These are phyloP conservation scores for Hecatera dysodea DNA, from an alignment of 2,888 invertebrate genomes.

Conservation along the genomic window DNA sequence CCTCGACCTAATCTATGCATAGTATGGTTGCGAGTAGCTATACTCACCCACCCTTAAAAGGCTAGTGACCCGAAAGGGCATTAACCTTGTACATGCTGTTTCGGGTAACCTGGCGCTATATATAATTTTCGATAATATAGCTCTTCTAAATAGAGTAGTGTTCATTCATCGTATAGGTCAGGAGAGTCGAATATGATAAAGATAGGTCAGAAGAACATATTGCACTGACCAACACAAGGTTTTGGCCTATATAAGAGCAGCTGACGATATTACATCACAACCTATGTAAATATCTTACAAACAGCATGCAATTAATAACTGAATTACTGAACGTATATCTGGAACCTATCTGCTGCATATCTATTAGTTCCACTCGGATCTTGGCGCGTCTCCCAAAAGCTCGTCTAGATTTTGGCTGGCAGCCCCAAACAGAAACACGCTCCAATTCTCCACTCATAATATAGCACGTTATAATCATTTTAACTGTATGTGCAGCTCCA, in stretches of 20 bases:
- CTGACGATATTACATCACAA: neutral
- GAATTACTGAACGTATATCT: conserved; percentile 29
- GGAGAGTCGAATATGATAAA: conserved; percentile 12
- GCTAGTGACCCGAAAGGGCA: conserved; percentile 12
- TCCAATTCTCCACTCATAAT: conserved; percentile 19
- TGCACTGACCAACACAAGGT: neutral
- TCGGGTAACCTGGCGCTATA: neutral
- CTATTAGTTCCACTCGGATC: conserved; percentile 24
- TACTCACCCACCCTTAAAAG: conserved; percentile 14
- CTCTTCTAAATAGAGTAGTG: neutral
- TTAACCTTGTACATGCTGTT: neutral
- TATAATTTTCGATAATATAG: conserved; percentile 2
- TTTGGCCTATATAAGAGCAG: neutral
- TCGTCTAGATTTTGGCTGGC: conserved; percentile 39
- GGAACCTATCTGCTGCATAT: conserved; percentile 11
- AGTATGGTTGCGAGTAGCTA: conserved; percentile 4
- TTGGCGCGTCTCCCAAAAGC: conserved; percentile 55
- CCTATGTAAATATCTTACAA: conserved; percentile 1
- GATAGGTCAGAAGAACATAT: conserved; percentile 27
- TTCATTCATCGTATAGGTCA: neutral
- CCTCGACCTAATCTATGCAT: conserved; percentile 63
- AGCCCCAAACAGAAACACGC: conserved; percentile 26
- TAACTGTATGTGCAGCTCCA: neutral
- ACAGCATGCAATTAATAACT: conserved; percentile 12
- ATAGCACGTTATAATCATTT: neutral